Percentiles rank a stretch among this genome's conserved stretches.
These are phyloP conservation scores for Geophilus truncorum DNA, from an alignment of 2,888 invertebrate genomes.

Conservation along the genomic window DNA sequence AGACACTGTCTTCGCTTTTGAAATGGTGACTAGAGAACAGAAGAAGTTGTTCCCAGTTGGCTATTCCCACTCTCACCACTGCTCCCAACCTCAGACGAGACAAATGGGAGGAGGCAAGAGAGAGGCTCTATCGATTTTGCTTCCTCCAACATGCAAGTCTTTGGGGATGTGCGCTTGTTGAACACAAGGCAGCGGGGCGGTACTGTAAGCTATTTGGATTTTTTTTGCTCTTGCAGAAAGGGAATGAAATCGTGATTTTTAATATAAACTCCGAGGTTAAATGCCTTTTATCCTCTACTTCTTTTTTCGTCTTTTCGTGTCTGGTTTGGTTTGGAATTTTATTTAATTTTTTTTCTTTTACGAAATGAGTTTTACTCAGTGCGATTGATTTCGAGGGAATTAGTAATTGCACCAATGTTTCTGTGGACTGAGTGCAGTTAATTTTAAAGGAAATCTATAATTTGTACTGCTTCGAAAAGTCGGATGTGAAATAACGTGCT, in stretches of 20 bases:
- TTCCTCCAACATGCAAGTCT: slow-evolving; percentile 15
- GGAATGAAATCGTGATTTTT: slow-evolving; percentile 1
- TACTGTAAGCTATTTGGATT: slow-evolving; percentile 18
- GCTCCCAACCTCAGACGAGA: slow-evolving; percentile 27
- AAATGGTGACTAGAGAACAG: slow-evolving; percentile 22
- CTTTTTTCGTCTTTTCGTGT: too few species aligned
- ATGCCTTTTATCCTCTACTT: background rate
- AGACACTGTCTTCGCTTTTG: slow-evolving; percentile 27
- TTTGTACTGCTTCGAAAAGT: background rate
- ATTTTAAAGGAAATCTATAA: slow-evolving; percentile 21
- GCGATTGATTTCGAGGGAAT: background rate
- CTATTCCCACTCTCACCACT: slow-evolving; percentile 23
- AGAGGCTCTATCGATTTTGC: slow-evolving; percentile 17
- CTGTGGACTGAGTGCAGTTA: background rate
- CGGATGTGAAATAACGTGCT: slow-evolving; percentile 10
- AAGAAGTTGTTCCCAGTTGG: slow-evolving; percentile 27
- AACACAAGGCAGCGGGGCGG: slow-evolving; percentile 22
- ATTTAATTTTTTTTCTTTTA: background rate
- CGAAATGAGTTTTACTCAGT: background rate
- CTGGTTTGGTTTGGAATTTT: too few species aligned
- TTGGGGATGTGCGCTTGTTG: slow-evolving; percentile 24
- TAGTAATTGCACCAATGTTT: background rate
- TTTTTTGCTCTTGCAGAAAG: background rate
- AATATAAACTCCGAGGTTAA: background rate
- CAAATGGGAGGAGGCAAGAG: slow-evolving; percentile 20